Base-by-base conservation (phyloP, 2,888 invertebrate genomes). In the Microplitis manilae region DNA sequence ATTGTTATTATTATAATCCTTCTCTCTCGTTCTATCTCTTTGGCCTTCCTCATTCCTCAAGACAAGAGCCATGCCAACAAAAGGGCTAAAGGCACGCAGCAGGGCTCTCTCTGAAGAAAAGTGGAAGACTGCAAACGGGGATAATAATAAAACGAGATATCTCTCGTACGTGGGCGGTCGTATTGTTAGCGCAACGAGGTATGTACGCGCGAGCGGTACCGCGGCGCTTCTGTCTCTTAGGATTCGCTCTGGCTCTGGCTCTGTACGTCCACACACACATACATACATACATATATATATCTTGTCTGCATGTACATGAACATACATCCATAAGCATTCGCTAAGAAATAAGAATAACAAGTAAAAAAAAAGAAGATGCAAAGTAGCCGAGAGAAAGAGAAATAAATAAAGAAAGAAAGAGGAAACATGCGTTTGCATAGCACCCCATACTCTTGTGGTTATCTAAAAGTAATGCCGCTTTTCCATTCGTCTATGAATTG, bases 151-250 rank as follows among this genome's bases (percentile, higher is more conserved):
- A 86, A 88, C 86, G 86, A 88, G 87, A 88, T 88, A 87, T 86
- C 87, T 86, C 86, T 61, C 65, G 86, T 86, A 87, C 86, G 88
- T 88, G 88, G 88, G 88, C 88, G 88, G 88, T 88, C 88, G 88
- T 88, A 88, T 88, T 88, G 88, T 88, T 88, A 88, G 87, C 86
- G 87, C 88, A 88, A 88, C 86, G 87, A 88, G 86, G 87, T 88
- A 86, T 86, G 83, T 78, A 78, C 77, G 77, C 76, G 73, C 61
- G 68, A 60, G 17, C 64, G 62, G 80, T 82, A 80, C 80, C 80
- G 84, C 87, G 87, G 87, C 86, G 87, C 87, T 87, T 87, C 88
- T 86, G 87, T 87, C 73, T 67, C 62, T 72, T 13, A 61, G 64
- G 30, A 59, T 50, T 9, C 64, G 17, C 39, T 39, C 61, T 71